A percentile compares a stretch with the other conserved stretches of the same genome.
Conservation (phyloP, 2,888 invertebrate species). For the Cephus pygmeus region DNA sequence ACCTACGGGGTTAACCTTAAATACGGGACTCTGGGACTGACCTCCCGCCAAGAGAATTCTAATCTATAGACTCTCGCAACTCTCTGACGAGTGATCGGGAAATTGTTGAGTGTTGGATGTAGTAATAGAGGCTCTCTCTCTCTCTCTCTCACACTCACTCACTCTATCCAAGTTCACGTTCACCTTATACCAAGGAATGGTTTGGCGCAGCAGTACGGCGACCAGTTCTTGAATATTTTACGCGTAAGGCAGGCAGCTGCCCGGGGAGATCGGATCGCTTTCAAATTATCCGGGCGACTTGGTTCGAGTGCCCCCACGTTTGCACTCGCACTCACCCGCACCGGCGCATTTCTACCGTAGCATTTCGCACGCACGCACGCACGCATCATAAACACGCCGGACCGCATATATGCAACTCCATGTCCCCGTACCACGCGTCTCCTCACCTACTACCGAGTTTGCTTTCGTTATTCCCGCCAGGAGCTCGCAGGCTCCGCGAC, state of each 20-base stretch:
- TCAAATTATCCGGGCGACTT: conserved; percentile 65
- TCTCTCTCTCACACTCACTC: not conserved
- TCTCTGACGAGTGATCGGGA: not conserved
- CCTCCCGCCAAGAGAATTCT: conserved; percentile 20
- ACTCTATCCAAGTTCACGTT: not conserved
- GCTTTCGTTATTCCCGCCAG: not conserved
- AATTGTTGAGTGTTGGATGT: not conserved
- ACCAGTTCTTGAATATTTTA: conserved; percentile 61
- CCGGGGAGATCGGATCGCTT: conserved; percentile 63
- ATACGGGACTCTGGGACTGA: conserved; percentile 17
- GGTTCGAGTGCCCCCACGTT: conserved; percentile 51
- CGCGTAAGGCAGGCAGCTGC: conserved; percentile 65
- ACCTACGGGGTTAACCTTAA: not conserved
- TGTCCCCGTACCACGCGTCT: not conserved
- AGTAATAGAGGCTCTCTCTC: not conserved
- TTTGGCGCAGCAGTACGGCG: conserved; percentile 14
- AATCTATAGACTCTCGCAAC: not conserved
- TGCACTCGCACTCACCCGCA: conserved; percentile 16
- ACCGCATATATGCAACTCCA: not conserved
- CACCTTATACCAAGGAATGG: not conserved
- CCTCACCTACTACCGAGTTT: not conserved
- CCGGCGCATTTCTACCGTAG: conserved; percentile 12
- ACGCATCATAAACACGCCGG: not conserved
- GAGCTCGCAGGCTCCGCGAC: not conserved
- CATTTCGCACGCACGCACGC: conserved; percentile 7